Conservation (phyloP, 2,888 invertebrate genomes). For the Euplexia lucipara region DNA sequence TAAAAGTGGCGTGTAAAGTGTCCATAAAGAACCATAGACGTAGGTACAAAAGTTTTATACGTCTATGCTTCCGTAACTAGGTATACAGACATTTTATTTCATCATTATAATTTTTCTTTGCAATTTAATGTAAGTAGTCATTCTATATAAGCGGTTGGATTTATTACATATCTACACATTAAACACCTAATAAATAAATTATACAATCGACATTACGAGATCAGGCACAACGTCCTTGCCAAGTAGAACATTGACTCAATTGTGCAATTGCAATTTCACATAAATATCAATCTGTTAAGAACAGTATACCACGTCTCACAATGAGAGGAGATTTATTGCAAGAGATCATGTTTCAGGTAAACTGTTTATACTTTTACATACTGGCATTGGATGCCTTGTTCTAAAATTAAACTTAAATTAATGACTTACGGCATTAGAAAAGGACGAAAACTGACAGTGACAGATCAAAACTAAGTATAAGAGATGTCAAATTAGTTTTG, state of each 20-base stretch:
- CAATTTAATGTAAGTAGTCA: background rate
- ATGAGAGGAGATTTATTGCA: constrained; percentile 52
- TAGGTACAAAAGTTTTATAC: no score
- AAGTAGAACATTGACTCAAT: constrained; percentile 56
- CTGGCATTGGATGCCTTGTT: no score
- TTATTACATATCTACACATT: background rate
- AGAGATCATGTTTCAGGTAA: constrained; percentile 47
- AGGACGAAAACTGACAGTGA: no score
- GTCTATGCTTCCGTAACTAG: no score
- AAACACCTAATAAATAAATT: constrained; percentile 22
- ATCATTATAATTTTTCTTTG: background rate
- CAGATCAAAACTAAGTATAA: no score
- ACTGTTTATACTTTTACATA: constrained; percentile 43
- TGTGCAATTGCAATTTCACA: constrained; percentile 67
- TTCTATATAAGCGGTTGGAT: background rate
- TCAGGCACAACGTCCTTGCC: constrained; percentile 34
- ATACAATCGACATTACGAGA: constrained; percentile 28
- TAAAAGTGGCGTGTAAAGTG: no score
- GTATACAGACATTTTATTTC: no score
- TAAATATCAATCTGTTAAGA: constrained; percentile 71
- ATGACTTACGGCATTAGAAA: no score
- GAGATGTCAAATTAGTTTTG: no score
- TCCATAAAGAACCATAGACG: no score
- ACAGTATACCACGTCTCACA: constrained; percentile 24
- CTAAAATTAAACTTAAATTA: no score